These are phyloP conservation scores for Brevipalpus yothersi DNA, from an alignment of 1,140 invertebrate genomes.

Conservation along the genomic window DNA sequence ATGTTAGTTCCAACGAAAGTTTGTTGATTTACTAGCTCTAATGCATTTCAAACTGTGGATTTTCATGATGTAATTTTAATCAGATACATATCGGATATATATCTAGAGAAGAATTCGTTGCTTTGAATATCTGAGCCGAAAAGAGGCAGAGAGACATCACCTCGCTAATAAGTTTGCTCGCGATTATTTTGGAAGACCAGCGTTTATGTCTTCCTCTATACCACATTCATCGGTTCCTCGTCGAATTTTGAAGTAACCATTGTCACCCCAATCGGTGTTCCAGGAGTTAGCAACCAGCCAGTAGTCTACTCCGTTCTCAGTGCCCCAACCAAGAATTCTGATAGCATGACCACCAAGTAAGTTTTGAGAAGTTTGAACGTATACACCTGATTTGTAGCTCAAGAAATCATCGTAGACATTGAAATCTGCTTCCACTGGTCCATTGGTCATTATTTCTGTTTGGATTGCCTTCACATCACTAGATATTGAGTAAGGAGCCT, in stretches of 20 bases:
- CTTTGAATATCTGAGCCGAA: too few species aligned
- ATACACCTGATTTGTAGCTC: slow-evolving; percentile 40
- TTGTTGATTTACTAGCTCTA: too few species aligned
- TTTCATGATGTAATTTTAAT: too few species aligned
- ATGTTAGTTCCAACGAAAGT: too few species aligned
- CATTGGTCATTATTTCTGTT: slow-evolving; percentile 58
- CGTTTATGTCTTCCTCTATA: not conserved
- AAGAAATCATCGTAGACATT: slow-evolving; percentile 68
- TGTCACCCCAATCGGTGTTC: slow-evolving; percentile 20
- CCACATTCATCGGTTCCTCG: not conserved
- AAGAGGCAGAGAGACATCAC: too few species aligned
- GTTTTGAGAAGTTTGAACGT: not conserved
- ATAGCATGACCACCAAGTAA: slow-evolving; percentile 9
- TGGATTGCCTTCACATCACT: slow-evolving; percentile 41
- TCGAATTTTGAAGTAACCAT: not conserved
- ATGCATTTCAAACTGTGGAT: too few species aligned
- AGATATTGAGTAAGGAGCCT: slow-evolving; percentile 35
- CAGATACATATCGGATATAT: too few species aligned
- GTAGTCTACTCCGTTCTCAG: slow-evolving; percentile 1
- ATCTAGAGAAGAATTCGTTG: too few species aligned
- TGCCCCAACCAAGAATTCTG: slow-evolving; percentile 9
- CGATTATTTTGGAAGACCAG: not conserved
- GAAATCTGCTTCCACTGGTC: slow-evolving; percentile 72
- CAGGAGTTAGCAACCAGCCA: slow-evolving; percentile 19
- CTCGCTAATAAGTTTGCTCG: too few species aligned